Evolutionary conservation across 2,113 vertebrate species (phyloP).

Genomic region (Platysternon megacephalum): DNA sequence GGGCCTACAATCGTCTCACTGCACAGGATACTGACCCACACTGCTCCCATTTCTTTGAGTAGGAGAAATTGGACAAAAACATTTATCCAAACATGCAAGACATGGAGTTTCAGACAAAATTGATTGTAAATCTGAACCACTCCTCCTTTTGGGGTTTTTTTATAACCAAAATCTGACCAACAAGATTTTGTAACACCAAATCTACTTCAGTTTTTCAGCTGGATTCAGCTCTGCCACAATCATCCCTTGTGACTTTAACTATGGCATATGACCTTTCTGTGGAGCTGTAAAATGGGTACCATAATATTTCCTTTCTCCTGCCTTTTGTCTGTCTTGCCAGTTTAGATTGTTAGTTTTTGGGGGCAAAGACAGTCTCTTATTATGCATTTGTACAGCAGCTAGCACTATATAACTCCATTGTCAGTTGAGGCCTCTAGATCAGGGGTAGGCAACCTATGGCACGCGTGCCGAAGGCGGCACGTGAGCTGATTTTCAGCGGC

Average conservation of each 20-base stretch:
- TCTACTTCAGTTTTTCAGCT: neutral
- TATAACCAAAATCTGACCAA: neutral
- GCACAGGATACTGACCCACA: neutral
- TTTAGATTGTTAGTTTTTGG: neutral
- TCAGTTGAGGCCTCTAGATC: neutral
- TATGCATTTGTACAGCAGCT: neutral
- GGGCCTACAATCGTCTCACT: neutral
- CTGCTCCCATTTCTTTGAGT: neutral
- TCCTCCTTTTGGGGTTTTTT: neutral
- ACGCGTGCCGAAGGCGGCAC: too few species aligned
- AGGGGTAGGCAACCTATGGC: too few species aligned
- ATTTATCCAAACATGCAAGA: neutral
- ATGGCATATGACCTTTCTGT: neutral
- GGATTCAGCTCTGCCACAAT: neutral
- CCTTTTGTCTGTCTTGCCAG: neutral
- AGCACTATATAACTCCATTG: neutral
- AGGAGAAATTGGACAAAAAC: conserved; percentile 29
- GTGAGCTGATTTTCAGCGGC: too few species aligned
- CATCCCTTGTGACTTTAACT: fast-evolving
- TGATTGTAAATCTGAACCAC: neutral
- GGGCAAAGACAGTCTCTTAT: neutral
- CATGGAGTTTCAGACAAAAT: neutral
- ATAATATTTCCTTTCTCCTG: neutral
- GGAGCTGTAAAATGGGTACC: neutral
- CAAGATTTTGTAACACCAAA: neutral